Evolutionary conservation across 1,140 invertebrate genomes (phyloP).

Genomic region (Meteorus sp.): DNA sequence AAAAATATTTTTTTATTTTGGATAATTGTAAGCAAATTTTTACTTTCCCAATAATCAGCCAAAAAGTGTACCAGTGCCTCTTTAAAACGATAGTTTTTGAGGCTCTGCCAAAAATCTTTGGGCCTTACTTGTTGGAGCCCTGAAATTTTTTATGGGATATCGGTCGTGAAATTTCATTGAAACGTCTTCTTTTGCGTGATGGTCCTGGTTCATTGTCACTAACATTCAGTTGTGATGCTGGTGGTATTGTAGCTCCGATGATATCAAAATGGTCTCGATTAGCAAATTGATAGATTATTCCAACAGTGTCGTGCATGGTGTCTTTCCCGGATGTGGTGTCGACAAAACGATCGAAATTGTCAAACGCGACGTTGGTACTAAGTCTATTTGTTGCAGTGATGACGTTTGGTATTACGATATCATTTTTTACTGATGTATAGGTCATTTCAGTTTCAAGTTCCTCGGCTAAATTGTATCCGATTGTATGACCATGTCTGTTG

Average conservation of each 20-base stretch:
- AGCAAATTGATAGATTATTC: slow-evolving; percentile 55
- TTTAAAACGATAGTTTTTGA: slow-evolving; percentile 46
- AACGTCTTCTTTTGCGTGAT: too few relatives aligned
- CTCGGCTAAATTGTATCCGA: slow-evolving; percentile 39
- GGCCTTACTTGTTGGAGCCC: slow-evolving; percentile 42
- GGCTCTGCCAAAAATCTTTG: slow-evolving; percentile 36
- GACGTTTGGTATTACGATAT: slow-evolving; percentile 25
- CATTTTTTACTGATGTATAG: slow-evolving; percentile 10
- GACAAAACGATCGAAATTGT: slow-evolving; percentile 55
- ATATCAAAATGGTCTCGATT: too few relatives aligned
- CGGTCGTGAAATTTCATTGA: too few relatives aligned
- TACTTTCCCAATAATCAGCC: slow-evolving; percentile 41
- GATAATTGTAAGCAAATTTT: slow-evolving; percentile 36
- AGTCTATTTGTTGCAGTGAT: slow-evolving; percentile 30
- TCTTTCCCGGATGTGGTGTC: slow-evolving; percentile 52
- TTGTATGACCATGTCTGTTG: slow-evolving; percentile 44
- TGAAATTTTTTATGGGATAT: slow-evolving; percentile 39
- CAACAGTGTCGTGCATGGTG: slow-evolving; percentile 56
- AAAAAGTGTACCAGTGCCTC: slow-evolving; percentile 41
- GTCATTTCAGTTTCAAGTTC: slow-evolving; percentile 27
- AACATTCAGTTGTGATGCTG: too few relatives aligned
- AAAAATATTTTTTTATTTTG: slow-evolving; percentile 14
- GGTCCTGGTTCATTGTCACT: too few relatives aligned
- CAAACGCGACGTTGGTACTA: slow-evolving; percentile 48
- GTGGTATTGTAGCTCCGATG: too few relatives aligned